Conservation (phyloP, 2,797 vertebrate genomes). For the Tapirus indicus region DNA sequence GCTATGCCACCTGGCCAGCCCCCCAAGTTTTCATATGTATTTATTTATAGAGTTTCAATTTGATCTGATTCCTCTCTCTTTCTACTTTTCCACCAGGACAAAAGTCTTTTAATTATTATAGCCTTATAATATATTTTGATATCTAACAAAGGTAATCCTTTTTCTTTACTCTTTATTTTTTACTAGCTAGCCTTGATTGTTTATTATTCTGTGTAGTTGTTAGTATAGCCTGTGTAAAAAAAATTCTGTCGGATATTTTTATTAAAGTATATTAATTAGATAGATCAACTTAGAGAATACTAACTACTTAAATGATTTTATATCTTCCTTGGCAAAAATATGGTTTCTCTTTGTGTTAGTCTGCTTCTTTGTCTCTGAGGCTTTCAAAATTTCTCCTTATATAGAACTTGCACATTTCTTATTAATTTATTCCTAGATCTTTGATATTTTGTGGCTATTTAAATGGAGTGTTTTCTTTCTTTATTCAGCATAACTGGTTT, state of each 20-base stretch:
- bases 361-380: background rate
- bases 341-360: background rate
- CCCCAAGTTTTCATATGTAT: background rate
- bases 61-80: background rate
- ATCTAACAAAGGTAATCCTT: background rate
- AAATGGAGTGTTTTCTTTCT: background rate
- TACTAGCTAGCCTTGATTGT: background rate
- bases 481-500: background rate
- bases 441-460: background rate
- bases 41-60: background rate
- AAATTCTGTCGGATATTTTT: conserved; percentile 6
- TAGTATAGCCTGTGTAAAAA: background rate
- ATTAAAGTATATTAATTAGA: background rate
- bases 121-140: background rate
- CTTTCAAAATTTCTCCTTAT: background rate
- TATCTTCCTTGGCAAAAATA: background rate
- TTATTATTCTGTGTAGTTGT: background rate
- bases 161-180: conserved; percentile 14
- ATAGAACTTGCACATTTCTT: background rate
- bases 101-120: background rate
- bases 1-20: too few species aligned
- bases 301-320: background rate
- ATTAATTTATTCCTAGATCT: background rate
- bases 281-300: background rate
- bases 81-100: background rate